Evolutionary conservation across 2,888 invertebrate genomes (phyloP).

Genomic region (Ornithoptera alexandrae): DNA sequence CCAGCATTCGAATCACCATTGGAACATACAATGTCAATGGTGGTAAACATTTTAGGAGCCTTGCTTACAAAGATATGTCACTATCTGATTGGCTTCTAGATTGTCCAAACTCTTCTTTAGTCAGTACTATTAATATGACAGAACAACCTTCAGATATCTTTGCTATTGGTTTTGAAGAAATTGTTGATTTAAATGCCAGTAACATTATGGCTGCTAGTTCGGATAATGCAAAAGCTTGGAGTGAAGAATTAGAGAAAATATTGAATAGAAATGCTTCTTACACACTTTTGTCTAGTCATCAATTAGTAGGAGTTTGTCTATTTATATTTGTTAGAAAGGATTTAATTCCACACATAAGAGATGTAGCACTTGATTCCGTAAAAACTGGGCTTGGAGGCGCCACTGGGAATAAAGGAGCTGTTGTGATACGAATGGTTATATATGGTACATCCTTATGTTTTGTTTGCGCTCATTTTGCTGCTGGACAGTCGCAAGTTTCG

Average conservation of each 20-base stretch:
- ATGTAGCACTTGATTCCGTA: slow-evolving; percentile 96
- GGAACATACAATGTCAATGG: slow-evolving; percentile 99
- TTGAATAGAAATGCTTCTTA: slow-evolving; percentile 93
- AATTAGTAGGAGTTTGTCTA: slow-evolving; percentile 97
- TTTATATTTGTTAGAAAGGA: slow-evolving; percentile 96
- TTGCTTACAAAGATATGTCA: slow-evolving; percentile 94
- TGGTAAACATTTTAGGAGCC: slow-evolving; percentile 97
- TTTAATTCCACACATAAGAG: slow-evolving; percentile 92
- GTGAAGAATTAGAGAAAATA: slow-evolving; percentile 95
- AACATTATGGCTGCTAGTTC: slow-evolving; percentile 97
- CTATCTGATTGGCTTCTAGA: slow-evolving; percentile 95
- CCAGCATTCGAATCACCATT: slow-evolving; percentile 88
- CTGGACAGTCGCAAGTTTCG: slow-evolving; percentile 96
- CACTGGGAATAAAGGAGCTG: slow-evolving; percentile 98
- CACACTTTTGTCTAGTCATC: slow-evolving; percentile 94
- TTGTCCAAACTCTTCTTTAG: slow-evolving; percentile 81
- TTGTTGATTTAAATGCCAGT: slow-evolving; percentile 98
- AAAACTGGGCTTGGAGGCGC: slow-evolving; percentile 99
- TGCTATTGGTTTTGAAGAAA: slow-evolving; percentile 99
- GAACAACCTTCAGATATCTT: slow-evolving; percentile 92
- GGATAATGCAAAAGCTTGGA: slow-evolving; percentile 97
- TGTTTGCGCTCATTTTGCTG: slow-evolving; percentile 99
- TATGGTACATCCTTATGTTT: slow-evolving; percentile 98
- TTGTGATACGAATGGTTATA: slow-evolving; percentile 93
- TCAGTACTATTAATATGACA: slow-evolving; percentile 69